Percentiles rank a stretch among this genome's conserved stretches.
Evolutionary conservation across 2,113 vertebrate genomes (phyloP).

Genomic region (Melanerpes formicivorus): DNA sequence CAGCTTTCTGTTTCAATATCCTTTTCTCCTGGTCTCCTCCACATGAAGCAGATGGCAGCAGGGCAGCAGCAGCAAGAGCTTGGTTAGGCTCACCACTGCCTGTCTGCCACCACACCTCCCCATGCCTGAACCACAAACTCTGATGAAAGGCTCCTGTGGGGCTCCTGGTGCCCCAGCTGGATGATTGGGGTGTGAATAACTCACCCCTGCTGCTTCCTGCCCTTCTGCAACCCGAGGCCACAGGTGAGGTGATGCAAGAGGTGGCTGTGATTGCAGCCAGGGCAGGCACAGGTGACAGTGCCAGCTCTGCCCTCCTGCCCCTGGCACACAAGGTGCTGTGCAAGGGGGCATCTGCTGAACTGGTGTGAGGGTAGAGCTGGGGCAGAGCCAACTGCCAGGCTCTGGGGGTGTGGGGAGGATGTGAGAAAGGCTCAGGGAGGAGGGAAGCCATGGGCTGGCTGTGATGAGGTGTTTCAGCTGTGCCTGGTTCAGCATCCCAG

Average conservation of each 20-base stretch:
- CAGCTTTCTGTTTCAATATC: not conserved
- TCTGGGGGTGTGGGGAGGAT: not conserved
- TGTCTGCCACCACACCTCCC: not conserved
- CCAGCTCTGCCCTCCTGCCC: not conserved
- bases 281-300: not conserved
- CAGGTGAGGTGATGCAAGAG: slow-evolving; percentile 10
- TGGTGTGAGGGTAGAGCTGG: not conserved
- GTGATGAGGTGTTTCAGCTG: not conserved
- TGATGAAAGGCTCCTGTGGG: not conserved
- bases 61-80: not conserved
- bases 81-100: not conserved
- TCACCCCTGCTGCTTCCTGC: not conserved
- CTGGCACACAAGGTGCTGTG: fast-evolving
- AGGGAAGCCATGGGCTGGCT: not conserved
- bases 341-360: not conserved
- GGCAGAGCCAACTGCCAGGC: not conserved
- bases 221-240: fast-evolving
- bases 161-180: not conserved
- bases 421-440: not conserved
- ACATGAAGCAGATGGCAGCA: not conserved
- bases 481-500: not conserved
- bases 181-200: not conserved
- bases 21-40: not conserved
- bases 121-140: not conserved
- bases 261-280: not conserved